Evolutionary conservation across 2,797 vertebrate genomes (phyloP).

Genomic region (Clangula hyemalis): DNA sequence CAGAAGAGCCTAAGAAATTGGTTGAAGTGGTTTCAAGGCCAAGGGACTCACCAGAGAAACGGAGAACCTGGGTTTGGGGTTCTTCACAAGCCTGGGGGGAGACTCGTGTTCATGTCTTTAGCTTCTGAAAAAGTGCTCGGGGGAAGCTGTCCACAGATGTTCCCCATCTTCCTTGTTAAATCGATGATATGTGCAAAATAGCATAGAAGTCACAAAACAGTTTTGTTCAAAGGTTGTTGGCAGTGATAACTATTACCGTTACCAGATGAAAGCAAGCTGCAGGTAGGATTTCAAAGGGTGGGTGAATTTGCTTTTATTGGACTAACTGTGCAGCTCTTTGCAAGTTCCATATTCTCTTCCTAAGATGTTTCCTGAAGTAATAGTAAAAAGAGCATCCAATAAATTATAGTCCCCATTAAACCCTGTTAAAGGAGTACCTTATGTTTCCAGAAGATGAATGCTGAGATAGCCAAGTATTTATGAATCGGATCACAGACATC

Average conservation of each 20-base stretch:
- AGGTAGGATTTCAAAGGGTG: conserved; percentile 63
- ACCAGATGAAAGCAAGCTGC: conserved; percentile 58
- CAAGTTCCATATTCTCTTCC: conserved; percentile 18
- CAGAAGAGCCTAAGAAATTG: not conserved
- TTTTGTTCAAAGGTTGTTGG: conserved; percentile 53
- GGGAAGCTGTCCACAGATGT: conserved; percentile 27
- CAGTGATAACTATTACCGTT: not conserved
- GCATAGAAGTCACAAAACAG: not conserved
- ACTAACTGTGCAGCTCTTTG: conserved; percentile 26
- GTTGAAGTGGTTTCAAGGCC: not conserved
- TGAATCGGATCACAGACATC: not conserved
- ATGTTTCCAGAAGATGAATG: conserved; percentile 21
- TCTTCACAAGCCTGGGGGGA: not conserved
- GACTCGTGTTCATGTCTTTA: not conserved
- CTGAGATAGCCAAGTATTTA: conserved; percentile 19
- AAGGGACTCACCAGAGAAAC: not conserved
- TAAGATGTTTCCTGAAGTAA: conserved; percentile 43
- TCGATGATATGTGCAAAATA: conserved; percentile 1
- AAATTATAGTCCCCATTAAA: conserved; percentile 34
- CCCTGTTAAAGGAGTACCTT: conserved; percentile 14
- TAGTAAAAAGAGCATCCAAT: conserved; percentile 26
- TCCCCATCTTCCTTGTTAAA: conserved; percentile 35
- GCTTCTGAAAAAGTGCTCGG: not conserved
- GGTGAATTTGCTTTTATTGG: conserved; percentile 58
- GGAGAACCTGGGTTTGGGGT: not conserved